Evolutionary conservation across 2,797 vertebrate species (phyloP).

Genomic region (Nannoperca obscura): DNA sequence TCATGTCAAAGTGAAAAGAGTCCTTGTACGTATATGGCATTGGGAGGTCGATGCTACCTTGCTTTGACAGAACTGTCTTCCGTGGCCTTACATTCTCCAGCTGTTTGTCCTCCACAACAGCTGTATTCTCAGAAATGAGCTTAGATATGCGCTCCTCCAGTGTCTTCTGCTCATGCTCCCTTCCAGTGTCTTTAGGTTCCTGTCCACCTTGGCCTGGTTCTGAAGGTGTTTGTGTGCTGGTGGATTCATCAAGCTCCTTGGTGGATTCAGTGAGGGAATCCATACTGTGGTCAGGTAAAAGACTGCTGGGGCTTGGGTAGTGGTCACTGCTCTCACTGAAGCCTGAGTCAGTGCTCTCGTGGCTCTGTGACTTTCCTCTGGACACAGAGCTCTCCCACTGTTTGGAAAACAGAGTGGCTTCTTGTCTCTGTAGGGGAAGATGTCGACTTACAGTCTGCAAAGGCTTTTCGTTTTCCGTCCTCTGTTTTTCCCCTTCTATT

Average conservation of each 20-base stretch:
- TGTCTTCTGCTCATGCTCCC: conserved; percentile 86
- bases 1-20: conserved; percentile 98
- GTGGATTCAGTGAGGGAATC: conserved; percentile 82
- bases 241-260: conserved; percentile 66
- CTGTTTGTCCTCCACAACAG: conserved; percentile 92
- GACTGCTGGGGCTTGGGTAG: conserved; percentile 84
- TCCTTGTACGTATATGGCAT: conserved; percentile 97
- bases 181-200: conserved; percentile 60
- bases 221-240: conserved; percentile 26
- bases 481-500: conserved; percentile 40
- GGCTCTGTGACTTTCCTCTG: conserved; percentile 82
- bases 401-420: conserved; percentile 87
- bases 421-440: conserved; percentile 88
- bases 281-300: conserved; percentile 83
- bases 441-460: conserved; percentile 72
- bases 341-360: conserved; percentile 96
- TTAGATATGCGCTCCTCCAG: conserved; percentile 94
- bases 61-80: conserved; percentile 94
- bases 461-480: conserved; percentile 25
- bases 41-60: conserved; percentile 97
- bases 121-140: conserved; percentile 95
- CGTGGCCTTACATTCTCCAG: conserved; percentile 94
- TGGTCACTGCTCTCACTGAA: conserved; percentile 94
- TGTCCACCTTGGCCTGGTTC: conserved; percentile 41
- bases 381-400: conserved; percentile 84